These are phyloP conservation scores for Galemys pyrenaicus DNA, from an alignment of 2,113 vertebrate genomes.

Conservation along the genomic window DNA sequence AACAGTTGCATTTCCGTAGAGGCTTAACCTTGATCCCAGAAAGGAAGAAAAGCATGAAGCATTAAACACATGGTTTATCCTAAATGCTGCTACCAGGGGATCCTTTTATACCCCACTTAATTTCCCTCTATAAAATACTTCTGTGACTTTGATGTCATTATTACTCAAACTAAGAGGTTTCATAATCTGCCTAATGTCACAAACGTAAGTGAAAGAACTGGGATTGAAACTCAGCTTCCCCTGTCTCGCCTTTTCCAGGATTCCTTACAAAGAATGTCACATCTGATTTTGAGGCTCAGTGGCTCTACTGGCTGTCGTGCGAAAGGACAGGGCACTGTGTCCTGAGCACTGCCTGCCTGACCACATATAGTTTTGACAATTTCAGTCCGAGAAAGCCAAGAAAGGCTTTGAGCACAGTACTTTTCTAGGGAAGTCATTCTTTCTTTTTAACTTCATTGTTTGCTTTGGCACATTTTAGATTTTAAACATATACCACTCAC, in stretches of 20 bases:
- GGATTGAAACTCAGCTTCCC: neutral
- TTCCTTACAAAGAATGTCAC: neutral
- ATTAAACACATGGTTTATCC: neutral
- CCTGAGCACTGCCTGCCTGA: neutral
- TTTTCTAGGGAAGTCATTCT: neutral
- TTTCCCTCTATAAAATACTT: neutral
- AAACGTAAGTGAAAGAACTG: neutral
- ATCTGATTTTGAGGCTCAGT: neutral
- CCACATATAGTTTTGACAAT: neutral
- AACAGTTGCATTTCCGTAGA: neutral
- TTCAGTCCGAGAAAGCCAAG: neutral
- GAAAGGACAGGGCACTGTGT: neutral
- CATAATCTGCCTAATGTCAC: neutral
- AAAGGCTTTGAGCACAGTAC: neutral
- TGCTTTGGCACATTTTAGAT: constrained; percentile 52
- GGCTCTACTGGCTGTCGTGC: fast-evolving
- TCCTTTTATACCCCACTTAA: neutral
- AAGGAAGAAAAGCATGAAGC: neutral
- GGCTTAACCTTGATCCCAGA: neutral
- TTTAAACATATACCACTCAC: constrained; percentile 51
- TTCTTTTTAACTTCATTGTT: neutral
- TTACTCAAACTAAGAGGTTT: neutral
- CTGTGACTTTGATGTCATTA: neutral
- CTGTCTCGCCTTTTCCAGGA: neutral
- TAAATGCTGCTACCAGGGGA: neutral